Conservation (phyloP, 2,113 vertebrate genomes). For the Brachionichthys hirsutus region DNA sequence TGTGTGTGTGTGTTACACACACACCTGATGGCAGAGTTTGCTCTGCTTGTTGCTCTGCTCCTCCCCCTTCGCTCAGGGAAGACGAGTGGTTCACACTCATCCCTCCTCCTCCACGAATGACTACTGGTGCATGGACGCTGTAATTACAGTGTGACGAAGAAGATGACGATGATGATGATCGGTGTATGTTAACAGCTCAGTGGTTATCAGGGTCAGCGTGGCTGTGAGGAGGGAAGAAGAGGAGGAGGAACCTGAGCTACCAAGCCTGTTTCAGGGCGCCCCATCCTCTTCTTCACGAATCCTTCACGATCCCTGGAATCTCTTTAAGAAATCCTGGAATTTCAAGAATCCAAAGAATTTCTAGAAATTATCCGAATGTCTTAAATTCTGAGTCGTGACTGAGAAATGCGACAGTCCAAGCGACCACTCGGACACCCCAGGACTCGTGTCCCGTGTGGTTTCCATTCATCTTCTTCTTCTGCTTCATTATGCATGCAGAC, state of each 20-base stretch:
- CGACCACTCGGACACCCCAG: background rate
- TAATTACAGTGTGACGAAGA: constrained; percentile 6
- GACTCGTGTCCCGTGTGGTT: background rate
- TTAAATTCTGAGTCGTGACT: background rate
- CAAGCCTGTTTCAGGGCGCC: too few species aligned
- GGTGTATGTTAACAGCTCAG: constrained; percentile 6
- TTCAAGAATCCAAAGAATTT: background rate
- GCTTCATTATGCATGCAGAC: constrained; percentile 33
- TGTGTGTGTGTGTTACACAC: too few species aligned
- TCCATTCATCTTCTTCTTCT: constrained; percentile 32
- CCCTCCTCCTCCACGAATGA: background rate
- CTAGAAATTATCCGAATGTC: background rate
- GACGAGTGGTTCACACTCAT: background rate
- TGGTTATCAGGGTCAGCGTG: constrained; percentile 6
- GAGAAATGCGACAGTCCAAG: too few species aligned
- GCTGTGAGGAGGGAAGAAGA: background rate
- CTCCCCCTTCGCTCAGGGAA: background rate
- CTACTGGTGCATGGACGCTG: background rate
- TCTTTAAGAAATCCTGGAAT: background rate
- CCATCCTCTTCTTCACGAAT: too few species aligned
- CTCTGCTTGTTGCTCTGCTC: too few species aligned
- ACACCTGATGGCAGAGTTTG: too few species aligned
- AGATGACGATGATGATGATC: background rate
- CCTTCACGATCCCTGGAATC: background rate
- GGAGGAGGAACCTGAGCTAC: background rate